Percentiles rank a stretch among this genome's conserved stretches.
phyloP scores from a whole-genome alignment of 2,113 vertebrate genomes.

The Micromys minutus region DNA sequence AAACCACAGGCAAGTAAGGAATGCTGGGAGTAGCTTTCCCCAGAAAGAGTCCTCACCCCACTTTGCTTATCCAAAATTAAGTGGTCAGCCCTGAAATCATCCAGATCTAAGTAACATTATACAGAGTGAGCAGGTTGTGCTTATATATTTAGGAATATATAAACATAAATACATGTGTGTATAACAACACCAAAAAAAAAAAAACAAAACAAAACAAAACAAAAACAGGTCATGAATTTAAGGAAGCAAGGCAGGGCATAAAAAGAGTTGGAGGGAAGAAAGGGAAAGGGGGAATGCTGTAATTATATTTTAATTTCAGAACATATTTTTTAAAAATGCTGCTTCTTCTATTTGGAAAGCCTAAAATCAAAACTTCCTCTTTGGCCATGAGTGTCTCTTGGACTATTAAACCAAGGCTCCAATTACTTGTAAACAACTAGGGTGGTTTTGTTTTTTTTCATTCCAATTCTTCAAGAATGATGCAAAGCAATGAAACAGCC shows the following conservation, averaged over 20 bases:
- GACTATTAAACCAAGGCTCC: not conserved
- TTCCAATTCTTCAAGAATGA: conserved; percentile 4
- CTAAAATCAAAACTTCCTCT: not conserved
- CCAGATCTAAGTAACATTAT: not conserved
- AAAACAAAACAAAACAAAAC: no score
- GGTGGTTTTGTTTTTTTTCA: not conserved
- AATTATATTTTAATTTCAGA: not conserved
- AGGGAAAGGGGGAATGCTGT: not conserved
- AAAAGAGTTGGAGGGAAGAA: not conserved
- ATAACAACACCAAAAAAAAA: not conserved
- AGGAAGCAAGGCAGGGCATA: not conserved
- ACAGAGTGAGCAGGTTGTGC: not conserved
- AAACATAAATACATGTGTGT: no score
- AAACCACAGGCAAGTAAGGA: not conserved
- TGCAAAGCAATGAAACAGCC: not conserved
- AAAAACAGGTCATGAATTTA: not conserved
- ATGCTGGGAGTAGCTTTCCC: not conserved
- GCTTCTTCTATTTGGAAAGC: not conserved
- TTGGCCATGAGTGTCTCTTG: not conserved
- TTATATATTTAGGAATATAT: not conserved
- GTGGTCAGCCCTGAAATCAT: not conserved
- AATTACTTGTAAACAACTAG: conserved; percentile 17
- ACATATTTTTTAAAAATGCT: not conserved
- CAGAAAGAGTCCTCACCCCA: not conserved
- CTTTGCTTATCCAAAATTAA: not conserved